A percentile compares a stretch with the other conserved stretches of the same genome.
These are phyloP conservation scores for Cetoscarus ocellatus DNA, from an alignment of 2,797 vertebrate species.

Conservation along the genomic window DNA sequence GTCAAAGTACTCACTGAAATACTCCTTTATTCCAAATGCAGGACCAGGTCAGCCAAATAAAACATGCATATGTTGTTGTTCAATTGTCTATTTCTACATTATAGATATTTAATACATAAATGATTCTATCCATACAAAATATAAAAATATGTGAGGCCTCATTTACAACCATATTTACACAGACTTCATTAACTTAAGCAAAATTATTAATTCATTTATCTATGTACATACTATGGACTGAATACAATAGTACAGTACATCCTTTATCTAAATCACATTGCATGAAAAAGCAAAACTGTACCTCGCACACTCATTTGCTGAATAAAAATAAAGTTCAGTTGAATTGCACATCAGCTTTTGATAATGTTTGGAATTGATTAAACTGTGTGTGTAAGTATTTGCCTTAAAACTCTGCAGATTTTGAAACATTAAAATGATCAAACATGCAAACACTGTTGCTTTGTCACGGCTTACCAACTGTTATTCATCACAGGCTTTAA, in stretches of 20 bases:
- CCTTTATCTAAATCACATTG: conserved; percentile 71
- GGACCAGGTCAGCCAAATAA: conserved; percentile 80
- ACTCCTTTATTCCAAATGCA: conserved; percentile 85
- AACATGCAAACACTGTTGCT: conserved; percentile 79
- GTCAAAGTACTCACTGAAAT: conserved; percentile 76
- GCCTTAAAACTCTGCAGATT: conserved; percentile 67
- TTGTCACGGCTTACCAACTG: conserved; percentile 72
- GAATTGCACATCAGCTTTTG: conserved; percentile 74
- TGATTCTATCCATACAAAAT: conserved; percentile 99
- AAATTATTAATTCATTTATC: conserved; percentile 84
- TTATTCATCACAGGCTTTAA: conserved; percentile 71
- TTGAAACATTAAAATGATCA: conserved; percentile 68
- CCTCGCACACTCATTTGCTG: conserved; percentile 58
- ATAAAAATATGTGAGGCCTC: conserved; percentile 99
- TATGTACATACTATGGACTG: conserved; percentile 84
- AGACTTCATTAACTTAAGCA: conserved; percentile 94
- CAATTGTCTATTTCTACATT: conserved; percentile 82
- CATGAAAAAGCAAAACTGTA: conserved; percentile 72
- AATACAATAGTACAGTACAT: conserved; percentile 72
- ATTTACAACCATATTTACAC: conserved; percentile 99
- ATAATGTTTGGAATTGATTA: conserved; percentile 42
- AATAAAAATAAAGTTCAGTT: conserved; percentile 57
- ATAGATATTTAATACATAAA: conserved; percentile 92
- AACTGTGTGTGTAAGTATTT: conserved; percentile 54
- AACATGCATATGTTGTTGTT: conserved; percentile 80